Evolutionary conservation across 2,113 vertebrate species (phyloP).

Genomic region (Siniperca knerii): DNA sequence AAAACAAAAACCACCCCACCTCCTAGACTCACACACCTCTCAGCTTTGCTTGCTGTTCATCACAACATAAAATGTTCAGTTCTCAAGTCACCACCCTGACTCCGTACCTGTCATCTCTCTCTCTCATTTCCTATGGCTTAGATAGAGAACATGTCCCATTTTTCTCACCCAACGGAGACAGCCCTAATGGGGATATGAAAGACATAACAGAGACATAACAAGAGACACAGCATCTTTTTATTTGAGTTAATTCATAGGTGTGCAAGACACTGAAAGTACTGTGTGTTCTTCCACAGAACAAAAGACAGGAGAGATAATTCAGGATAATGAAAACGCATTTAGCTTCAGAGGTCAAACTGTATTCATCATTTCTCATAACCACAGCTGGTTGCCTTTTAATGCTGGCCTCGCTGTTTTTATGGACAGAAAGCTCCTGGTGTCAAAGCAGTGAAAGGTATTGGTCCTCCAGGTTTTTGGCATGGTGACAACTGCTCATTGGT

Average conservation of each 20-base stretch:
- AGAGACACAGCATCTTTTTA: conserved; percentile 24
- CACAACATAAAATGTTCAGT: conserved; percentile 38
- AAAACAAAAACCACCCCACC: conserved; percentile 6
- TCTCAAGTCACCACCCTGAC: conserved; percentile 20
- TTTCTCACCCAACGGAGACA: conserved; percentile 15
- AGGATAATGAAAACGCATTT: conserved; percentile 64
- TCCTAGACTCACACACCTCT: conserved; percentile 20
- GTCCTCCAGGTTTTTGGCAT: conserved; percentile 68
- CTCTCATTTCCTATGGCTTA: conserved; percentile 29
- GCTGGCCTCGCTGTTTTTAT: conserved; percentile 67
- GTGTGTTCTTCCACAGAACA: conserved; percentile 42
- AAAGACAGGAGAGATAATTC: conserved; percentile 57
- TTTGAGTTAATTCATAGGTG: conserved; percentile 26
- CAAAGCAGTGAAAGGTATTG: conserved; percentile 67
- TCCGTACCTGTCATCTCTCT: conserved; percentile 44
- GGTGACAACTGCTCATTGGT: conserved; percentile 69
- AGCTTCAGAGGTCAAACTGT: conserved; percentile 67
- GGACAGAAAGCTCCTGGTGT: conserved; percentile 67
- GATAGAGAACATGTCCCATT: conserved; percentile 40
- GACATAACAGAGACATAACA: conserved; percentile 23
- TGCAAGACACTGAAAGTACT: conserved; percentile 20
- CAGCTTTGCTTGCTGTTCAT: conserved; percentile 41
- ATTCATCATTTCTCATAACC: conserved; percentile 68
- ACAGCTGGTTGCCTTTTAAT: conserved; percentile 77
- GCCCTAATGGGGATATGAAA: conserved; percentile 19